Base-by-base conservation (phyloP, 1,140 invertebrate genomes). In the Dysdera silvatica region DNA sequence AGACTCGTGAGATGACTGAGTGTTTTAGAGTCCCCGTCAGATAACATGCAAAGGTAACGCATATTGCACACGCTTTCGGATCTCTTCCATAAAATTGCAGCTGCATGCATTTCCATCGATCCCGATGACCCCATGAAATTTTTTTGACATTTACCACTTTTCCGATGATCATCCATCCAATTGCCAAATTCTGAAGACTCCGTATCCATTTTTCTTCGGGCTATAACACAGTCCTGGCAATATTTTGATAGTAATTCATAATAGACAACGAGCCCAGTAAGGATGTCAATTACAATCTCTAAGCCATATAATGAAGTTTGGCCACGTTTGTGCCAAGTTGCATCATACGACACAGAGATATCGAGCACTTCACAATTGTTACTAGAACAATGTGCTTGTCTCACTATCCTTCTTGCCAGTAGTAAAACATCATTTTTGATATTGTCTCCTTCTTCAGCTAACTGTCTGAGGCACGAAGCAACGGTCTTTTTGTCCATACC, bases 101-200 rank as follows among this genome's bases (percentile, higher is more conserved):
- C 43, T 16, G 43, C 43, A 45, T 7, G 8, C 18, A 18, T 18
- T 20, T 45, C 43, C 43, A 45, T 45, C 7, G 8, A 7, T 18
- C 43, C 43, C 23, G 43, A 45, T 45, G 43, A 16, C 6, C 43
- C 43, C 28, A 66, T 40, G 35, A 43, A 69, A 35, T 63, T 71
- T 54, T 71, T 82, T 35, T 58, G 8, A 18, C 43, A 45, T 6
- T 7, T 6, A 45, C 23, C 43, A 10, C 6, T 20, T n/a, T n/a
- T n/a, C n/a, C n/a, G n/a, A 45, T 45, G 43, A 7, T n/a, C 35
- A 10, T 37, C n/a, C n/a, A 10, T 8, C 35, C 35, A 37, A n/a
- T 10, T 37, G n/a, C n/a, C 8, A 37, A 37, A 37, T 37, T 37
- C 35, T 37, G 35, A n/a, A n/a, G 8, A 10, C 8, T 37, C 35